These are phyloP conservation scores for Chelidonichthys spinosus DNA, from an alignment of 2,797 vertebrate species.

Conservation along the genomic window DNA sequence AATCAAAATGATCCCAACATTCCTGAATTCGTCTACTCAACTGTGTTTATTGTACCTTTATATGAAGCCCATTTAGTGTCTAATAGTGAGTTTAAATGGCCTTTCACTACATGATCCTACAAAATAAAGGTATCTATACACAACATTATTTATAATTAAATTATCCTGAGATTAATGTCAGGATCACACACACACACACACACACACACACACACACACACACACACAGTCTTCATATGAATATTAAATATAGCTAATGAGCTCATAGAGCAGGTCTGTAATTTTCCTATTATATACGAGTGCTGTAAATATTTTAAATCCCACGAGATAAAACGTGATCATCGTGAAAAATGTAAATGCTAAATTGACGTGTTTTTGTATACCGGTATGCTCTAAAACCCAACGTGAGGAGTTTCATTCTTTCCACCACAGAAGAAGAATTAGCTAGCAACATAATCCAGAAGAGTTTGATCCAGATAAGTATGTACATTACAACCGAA, in stretches of 20 bases:
- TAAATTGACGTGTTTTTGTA: fast-evolving
- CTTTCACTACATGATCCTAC: neutral
- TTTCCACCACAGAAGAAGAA: neutral
- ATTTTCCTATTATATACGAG: neutral
- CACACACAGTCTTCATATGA: fast-evolving
- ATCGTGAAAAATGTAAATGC: neutral
- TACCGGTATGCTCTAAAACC: too few species aligned
- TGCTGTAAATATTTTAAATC: neutral
- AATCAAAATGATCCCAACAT: neutral
- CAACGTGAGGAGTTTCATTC: neutral
- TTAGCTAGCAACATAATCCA: neutral
- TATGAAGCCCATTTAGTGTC: neutral
- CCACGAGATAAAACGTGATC: neutral
- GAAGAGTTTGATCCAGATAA: too few species aligned
- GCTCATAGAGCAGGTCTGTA: neutral
- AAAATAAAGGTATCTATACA: neutral
- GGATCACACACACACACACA: neutral
- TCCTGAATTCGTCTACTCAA: neutral
- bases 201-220: neutral
- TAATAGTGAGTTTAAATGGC: neutral
- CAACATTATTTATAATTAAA: neutral
- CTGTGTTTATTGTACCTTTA: neutral
- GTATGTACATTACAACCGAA: too few species aligned
- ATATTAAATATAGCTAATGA: neutral
- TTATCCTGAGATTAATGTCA: neutral